Conservation (phyloP, 1,140 invertebrate species). For the Oscheius sp. region DNA sequence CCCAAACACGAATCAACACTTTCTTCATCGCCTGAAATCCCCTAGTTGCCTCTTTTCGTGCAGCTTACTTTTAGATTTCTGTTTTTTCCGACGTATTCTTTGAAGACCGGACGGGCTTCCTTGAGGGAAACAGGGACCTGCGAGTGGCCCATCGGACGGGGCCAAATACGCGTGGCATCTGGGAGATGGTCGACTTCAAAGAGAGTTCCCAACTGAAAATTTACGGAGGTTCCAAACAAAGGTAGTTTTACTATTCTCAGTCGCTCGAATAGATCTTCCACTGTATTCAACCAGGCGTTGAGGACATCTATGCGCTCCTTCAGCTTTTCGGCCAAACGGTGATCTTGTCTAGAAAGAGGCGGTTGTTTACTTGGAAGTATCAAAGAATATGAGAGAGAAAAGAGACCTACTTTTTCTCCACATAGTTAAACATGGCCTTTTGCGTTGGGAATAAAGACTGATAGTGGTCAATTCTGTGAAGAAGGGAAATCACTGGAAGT, state of each 20-base stretch:
- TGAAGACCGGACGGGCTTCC: constrained; percentile 23
- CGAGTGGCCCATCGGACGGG: constrained; percentile 1
- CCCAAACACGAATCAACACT: constrained; percentile 15
- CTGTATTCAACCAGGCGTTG: constrained; percentile 27
- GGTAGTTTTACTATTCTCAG: constrained; percentile 2
- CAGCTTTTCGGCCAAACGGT: no score
- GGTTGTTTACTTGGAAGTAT: no score
- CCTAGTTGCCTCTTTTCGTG: background rate
- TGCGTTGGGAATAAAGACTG: background rate
- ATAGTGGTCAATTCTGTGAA: background rate
- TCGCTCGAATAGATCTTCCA: constrained; percentile 23
- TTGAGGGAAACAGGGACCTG: constrained; percentile 10
- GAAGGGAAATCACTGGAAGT: background rate
- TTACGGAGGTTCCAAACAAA: background rate
- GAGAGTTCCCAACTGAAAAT: constrained; percentile 19
- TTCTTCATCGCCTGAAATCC: constrained; percentile 24
- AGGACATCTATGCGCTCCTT: constrained; percentile 3
- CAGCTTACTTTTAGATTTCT: constrained; percentile 18
- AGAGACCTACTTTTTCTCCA: constrained; percentile 16
- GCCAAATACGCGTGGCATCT: background rate
- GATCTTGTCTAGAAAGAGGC: no score
- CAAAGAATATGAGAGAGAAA: background rate
- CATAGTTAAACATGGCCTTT: background rate
- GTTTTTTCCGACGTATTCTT: constrained; percentile 27
- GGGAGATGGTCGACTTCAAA: constrained; percentile 17